These are phyloP conservation scores for Lysiphlebus fabarum DNA, from an alignment of 1,140 invertebrate genomes.

Conservation along the genomic window DNA sequence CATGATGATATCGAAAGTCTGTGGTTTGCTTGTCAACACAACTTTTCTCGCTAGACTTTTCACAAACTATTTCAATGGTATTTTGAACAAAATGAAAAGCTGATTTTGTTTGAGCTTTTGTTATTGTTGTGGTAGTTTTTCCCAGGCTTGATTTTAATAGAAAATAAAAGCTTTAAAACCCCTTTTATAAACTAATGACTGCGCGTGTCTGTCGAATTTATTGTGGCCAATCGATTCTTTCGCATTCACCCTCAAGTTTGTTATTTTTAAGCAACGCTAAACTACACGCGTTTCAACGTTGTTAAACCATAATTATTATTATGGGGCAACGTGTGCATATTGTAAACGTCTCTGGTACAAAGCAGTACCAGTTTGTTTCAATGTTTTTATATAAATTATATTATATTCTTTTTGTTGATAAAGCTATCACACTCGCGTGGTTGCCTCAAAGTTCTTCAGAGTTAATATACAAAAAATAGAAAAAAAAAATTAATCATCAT, in stretches of 20 bases:
- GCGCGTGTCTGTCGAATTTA: conserved; percentile 30
- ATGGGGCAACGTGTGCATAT: conserved; percentile 26
- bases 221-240: conserved; percentile 27
- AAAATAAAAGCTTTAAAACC: conserved; percentile 1
- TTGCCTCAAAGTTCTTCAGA: neutral
- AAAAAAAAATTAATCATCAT: no score
- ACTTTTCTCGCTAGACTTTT: conserved; percentile 16
- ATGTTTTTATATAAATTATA: conserved; percentile 13
- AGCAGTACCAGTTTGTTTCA: conserved; percentile 24
- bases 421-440: neutral
- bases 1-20: no score
- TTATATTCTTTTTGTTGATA: neutral
- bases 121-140: no score
- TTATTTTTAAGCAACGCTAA: conserved; percentile 28
- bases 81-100: no score
- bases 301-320: conserved; percentile 31
- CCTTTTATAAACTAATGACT: conserved; percentile 4
- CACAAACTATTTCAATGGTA: no score
- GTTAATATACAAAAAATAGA: no score
- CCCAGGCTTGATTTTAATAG: neutral
- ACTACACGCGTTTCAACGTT: conserved; percentile 26
- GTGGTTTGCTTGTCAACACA: conserved; percentile 4
- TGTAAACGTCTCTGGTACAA: conserved; percentile 21
- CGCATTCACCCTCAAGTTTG: conserved; percentile 26
- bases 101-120: no score